A percentile compares a stretch with the other conserved stretches of the same genome.
Evolutionary conservation across 2,888 invertebrate species (phyloP).

Genomic region (Mesochorus sp.): DNA sequence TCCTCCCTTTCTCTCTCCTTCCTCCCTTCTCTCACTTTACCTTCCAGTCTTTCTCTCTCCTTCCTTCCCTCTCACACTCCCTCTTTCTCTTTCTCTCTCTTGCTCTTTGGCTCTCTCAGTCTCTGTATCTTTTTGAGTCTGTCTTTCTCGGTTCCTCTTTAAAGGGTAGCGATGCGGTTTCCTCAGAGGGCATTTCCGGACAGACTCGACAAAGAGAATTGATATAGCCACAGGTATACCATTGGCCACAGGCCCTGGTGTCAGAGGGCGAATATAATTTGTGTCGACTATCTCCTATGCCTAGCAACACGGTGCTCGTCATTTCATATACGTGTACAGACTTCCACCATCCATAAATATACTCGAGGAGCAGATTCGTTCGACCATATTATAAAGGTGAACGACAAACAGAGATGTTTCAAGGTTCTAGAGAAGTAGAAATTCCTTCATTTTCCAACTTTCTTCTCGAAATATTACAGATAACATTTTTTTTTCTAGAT

Average conservation of each 20-base stretch:
- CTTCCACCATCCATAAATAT: neutral
- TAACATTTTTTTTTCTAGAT: too few relatives aligned
- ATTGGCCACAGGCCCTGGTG: neutral
- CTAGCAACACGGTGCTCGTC: constrained; percentile 5
- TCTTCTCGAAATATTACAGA: too few relatives aligned
- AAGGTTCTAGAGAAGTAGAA: too few relatives aligned
- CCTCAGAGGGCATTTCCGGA: constrained; percentile 31
- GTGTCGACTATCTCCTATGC: constrained; percentile 4
- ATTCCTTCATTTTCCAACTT: neutral
- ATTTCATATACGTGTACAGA: neutral
- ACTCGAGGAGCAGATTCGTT: neutral
- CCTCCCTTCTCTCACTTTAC: too few relatives aligned
- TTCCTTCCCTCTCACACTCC: too few relatives aligned
- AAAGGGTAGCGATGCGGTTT: constrained; percentile 35
- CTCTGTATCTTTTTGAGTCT: too few relatives aligned
- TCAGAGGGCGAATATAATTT: constrained; percentile 22
- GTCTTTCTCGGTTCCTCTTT: too few relatives aligned
- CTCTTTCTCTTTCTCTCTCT: too few relatives aligned
- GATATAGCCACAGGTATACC: constrained; percentile 15
- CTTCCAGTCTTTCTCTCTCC: too few relatives aligned
- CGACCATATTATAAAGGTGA: neutral
- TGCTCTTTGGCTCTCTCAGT: too few relatives aligned
- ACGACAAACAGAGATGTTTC: too few relatives aligned
- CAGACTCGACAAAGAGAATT: constrained; percentile 43
- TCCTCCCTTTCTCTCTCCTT: too few relatives aligned